Base-by-base conservation (phyloP, 2,797 vertebrate genomes). In the Sorex maritimensis region DNA sequence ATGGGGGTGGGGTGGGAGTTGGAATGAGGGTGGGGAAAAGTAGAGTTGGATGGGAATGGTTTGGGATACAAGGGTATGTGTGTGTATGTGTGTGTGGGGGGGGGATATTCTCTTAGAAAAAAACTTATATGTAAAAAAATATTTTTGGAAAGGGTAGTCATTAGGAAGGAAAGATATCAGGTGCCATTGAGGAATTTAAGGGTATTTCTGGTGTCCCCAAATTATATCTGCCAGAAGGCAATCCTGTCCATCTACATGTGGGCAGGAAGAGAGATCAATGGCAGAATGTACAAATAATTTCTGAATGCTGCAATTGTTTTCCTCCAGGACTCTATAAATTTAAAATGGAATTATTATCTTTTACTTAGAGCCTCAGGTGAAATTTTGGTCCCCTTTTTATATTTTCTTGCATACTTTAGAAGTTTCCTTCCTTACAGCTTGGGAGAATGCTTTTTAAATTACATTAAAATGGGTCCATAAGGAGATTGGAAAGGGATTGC, bases 341-440 rank as follows among this genome's bases (percentile, higher is more conserved):
- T 84, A 44, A 82, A 88, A 30, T 63, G 58, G n/a, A 41, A 71
- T 34, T 68, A 58, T 61, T 74, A 38, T 73, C 41, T 88, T 80
- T 74, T 49, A 85, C n/a, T 88, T 38, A 41, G 17, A 73, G 46
- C 24, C 71, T 38, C 46, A 15, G 55, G 78, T 23, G 17, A 84
- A 38, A 84, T 19, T n/a, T 61, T 68, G 46, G 75, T 46, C 28
- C 83, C 55, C 58, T 44, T 92, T 88, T 28, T 12, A 38, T 69
- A 61, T 38, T 84, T 24, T 7, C 46, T 63, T 84, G 67, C 28
- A 38, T 46, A 88, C 46, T 79, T 69, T n/a, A 68, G 46, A 68
- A 58, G 24, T 44, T 15, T 21, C 7, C 4, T 19, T 83, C 52
- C 28, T 91, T 65, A 21, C 2, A 77, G 13, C 21, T 77, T 65